Conservation (phyloP, 2,888 invertebrate species). For the Parnassius smintheus region DNA sequence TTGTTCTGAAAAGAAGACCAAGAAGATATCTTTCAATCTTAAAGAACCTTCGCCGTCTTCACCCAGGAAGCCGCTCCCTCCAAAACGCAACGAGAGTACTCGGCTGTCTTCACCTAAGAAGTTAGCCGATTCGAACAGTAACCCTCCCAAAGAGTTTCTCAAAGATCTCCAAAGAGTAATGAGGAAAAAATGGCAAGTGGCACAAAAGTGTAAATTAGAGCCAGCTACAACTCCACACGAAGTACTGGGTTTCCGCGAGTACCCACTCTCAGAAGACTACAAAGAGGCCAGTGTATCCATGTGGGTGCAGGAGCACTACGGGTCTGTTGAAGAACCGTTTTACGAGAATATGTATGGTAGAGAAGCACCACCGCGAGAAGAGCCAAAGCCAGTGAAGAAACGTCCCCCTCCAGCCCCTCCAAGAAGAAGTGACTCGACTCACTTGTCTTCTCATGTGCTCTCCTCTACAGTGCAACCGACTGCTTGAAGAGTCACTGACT, state of each 20-base stretch:
- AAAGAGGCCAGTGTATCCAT: conserved; percentile 92
- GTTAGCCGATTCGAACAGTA: conserved; percentile 85
- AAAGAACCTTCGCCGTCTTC: conserved; percentile 77
- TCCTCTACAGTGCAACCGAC: conserved; percentile 50
- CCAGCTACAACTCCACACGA: conserved; percentile 94
- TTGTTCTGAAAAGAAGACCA: conserved; percentile 78
- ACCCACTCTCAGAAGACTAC: conserved; percentile 86
- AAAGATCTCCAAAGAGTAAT: conserved; percentile 95
- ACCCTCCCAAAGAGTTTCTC: conserved; percentile 90
- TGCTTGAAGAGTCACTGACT: conserved; percentile 41
- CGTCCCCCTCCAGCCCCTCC: conserved; percentile 95
- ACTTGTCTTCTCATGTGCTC: conserved; percentile 79
- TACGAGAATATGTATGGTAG: conserved; percentile 84
- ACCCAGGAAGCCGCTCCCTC: conserved; percentile 86
- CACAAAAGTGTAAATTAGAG: conserved; percentile 94
- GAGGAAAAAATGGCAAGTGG: conserved; percentile 96
- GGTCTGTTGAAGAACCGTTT: conserved; percentile 80
- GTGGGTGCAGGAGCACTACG: conserved; percentile 95
- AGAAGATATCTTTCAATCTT: conserved; percentile 85
- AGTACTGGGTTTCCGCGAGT: conserved; percentile 93
- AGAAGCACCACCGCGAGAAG: conserved; percentile 54
- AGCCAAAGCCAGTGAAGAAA: conserved; percentile 80
- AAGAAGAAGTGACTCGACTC: conserved; percentile 93
- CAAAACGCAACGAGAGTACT: conserved; percentile 88
- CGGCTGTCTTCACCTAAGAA: conserved; percentile 89